phyloP scores from a whole-genome alignment of 1,140 invertebrate species.

The Elymnias hypermnestra region DNA sequence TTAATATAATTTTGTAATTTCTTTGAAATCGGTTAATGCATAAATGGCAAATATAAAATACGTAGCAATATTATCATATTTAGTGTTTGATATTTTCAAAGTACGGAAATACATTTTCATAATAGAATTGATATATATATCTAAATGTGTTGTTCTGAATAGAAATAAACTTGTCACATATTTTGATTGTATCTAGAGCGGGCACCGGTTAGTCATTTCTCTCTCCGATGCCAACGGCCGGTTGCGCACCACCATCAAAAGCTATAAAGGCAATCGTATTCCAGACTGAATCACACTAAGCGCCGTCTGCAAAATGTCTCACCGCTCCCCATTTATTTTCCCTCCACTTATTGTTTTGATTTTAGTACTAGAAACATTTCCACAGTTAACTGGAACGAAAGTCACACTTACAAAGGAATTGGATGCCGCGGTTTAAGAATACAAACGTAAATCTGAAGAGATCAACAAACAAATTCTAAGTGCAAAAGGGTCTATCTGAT shows the following conservation, averaged over 20 bases:
- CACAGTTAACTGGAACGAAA: slow-evolving; percentile 1
- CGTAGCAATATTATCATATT: too few species aligned
- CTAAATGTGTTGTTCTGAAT: slow-evolving; percentile 59
- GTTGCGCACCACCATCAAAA: slow-evolving; percentile 30
- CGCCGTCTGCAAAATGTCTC: slow-evolving; percentile 76
- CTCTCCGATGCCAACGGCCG: slow-evolving; percentile 65
- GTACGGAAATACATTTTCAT: slow-evolving; percentile 1
- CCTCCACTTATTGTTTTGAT: slow-evolving; percentile 22
- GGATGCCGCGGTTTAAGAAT: slow-evolving; percentile 2
- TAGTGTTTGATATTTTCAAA: too few species aligned
- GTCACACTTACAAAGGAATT: slow-evolving; percentile 4
- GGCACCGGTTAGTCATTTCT: slow-evolving; percentile 67
- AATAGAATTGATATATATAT: slow-evolving; percentile 15
- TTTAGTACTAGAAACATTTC: slow-evolving; percentile 13
- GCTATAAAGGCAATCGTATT: slow-evolving; percentile 68
- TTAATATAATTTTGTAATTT: too few species aligned
- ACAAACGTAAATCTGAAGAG: slow-evolving; percentile 11
- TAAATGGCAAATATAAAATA: too few species aligned
- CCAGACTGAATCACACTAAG: slow-evolving; percentile 69
- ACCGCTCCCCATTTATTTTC: slow-evolving; percentile 50
- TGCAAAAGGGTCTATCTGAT: slow-evolving; percentile 24
- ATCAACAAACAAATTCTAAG: slow-evolving; percentile 20
- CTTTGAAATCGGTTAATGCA: too few species aligned
- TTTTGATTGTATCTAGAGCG: slow-evolving; percentile 75
- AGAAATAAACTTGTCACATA: slow-evolving; percentile 76